These are phyloP conservation scores for Zapus hudsonius DNA, from an alignment of 2,113 vertebrate genomes.

Conservation along the genomic window DNA sequence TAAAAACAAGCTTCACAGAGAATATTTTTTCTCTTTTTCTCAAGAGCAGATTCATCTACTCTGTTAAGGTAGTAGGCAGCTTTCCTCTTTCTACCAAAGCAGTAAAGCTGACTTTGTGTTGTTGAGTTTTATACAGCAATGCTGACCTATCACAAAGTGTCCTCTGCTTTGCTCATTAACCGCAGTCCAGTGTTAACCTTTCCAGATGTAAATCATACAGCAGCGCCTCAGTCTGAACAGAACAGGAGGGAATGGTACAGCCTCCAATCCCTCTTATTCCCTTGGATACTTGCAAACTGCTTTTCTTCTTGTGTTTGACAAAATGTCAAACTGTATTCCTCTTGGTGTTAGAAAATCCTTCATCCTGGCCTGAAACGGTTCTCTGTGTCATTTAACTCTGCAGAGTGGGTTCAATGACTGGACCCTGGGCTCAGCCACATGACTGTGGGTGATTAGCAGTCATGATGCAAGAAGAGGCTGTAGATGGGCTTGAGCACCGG, in stretches of 20 bases:
- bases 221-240: not conserved
- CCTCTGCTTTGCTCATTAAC: constrained; percentile 60
- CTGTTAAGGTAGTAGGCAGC: not conserved
- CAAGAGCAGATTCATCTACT: not conserved
- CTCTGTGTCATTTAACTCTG: constrained; percentile 12
- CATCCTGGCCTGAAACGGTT: not conserved
- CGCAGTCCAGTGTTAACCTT: constrained; percentile 46
- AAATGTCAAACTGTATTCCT: constrained; percentile 67
- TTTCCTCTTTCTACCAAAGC: constrained; percentile 5
- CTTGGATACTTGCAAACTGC: constrained; percentile 25
- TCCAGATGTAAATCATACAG: constrained; percentile 63
- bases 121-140: constrained; percentile 53
- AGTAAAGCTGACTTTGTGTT: constrained; percentile 41
- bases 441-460: not conserved
- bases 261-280: constrained; percentile 8
- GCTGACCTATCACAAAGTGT: constrained; percentile 10
- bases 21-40: constrained; percentile 6
- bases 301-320: constrained; percentile 53
- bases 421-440: not conserved
- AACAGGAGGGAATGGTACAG: not conserved
- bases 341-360: constrained; percentile 45
- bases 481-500: too few relatives aligned
- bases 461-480: not conserved
- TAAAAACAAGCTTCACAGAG: constrained; percentile 40
- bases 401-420: not conserved